These are phyloP conservation scores for Lamproptera curius DNA, from an alignment of 2,888 invertebrate species.

Conservation along the genomic window DNA sequence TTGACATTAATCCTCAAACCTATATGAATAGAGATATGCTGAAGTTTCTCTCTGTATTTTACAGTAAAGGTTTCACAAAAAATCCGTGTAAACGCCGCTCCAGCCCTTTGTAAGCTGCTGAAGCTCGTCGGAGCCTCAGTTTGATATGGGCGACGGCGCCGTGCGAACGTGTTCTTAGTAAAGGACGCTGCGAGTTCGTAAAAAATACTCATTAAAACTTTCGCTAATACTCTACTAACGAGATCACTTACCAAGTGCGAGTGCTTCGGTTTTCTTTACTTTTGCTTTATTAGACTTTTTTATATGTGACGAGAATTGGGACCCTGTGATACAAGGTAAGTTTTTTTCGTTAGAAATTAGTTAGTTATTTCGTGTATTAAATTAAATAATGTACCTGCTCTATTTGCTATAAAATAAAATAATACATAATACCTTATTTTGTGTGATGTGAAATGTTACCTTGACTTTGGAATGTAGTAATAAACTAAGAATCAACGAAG, in stretches of 20 bases:
- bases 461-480: too few species aligned
- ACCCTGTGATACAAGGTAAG: slow-evolving; percentile 3
- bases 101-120: slow-evolving; percentile 5
- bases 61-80: not conserved
- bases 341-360: not conserved
- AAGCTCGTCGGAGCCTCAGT: slow-evolving; percentile 2
- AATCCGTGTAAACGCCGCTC: not conserved
- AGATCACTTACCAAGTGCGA: slow-evolving; percentile 7
- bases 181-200: not conserved
- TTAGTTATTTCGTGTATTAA: not conserved
- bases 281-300: not conserved
- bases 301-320: not conserved
- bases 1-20: too few species aligned
- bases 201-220: slow-evolving; percentile 13
- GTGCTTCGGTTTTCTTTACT: slow-evolving; percentile 10
- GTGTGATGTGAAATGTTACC: too few species aligned
- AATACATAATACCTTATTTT: too few species aligned
- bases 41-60: too few species aligned
- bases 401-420: too few species aligned
- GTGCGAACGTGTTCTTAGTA: not conserved
- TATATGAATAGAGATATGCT: too few species aligned
- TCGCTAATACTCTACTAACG: slow-evolving; percentile 4
- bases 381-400: not conserved
- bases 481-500: too few species aligned
- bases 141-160: not conserved